These are phyloP conservation scores for Hylaeus anthracinus DNA, from an alignment of 1,140 invertebrate genomes.

Conservation along the genomic window DNA sequence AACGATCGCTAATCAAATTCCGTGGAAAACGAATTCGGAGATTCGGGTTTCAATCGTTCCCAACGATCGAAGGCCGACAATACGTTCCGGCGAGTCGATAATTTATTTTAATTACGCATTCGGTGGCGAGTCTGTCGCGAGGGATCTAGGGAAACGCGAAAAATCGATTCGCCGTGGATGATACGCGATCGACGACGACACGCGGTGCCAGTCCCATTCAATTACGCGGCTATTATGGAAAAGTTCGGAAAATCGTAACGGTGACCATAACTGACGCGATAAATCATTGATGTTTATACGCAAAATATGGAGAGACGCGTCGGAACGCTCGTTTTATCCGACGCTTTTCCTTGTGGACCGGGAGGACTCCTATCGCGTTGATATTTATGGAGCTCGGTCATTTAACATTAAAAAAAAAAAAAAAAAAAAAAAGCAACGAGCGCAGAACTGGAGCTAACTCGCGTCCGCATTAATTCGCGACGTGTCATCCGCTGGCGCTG, in stretches of 20 bases:
- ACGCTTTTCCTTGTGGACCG: neutral
- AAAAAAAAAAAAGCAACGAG: conserved; percentile 3
- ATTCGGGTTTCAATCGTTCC: neutral
- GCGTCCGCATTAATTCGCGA: conserved; percentile 29
- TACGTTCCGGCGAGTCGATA: neutral
- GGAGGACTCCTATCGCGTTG: neutral
- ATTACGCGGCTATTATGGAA: conserved; percentile 16
- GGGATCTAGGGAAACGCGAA: no score
- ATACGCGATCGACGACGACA: neutral
- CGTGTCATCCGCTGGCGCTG: conserved; percentile 20
- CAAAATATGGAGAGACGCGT: conserved; percentile 18
- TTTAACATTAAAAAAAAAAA: conserved; percentile 2
- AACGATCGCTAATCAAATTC: neutral
- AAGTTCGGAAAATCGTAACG: conserved; percentile 23
- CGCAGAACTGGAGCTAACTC: conserved; percentile 10
- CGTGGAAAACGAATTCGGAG: neutral
- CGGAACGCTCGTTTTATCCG: conserved; percentile 1
- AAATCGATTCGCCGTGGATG: no score
- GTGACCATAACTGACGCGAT: conserved; percentile 5
- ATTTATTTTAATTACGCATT: conserved; percentile 20
- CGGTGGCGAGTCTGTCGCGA: neutral
- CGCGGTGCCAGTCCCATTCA: neutral
- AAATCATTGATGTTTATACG: conserved; percentile 28
- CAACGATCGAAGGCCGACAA: neutral
- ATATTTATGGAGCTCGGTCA: conserved; percentile 17